Evolutionary conservation across 2,113 vertebrate species (phyloP), one percentile per base, ranked within the genome.

Genomic region (Hucho hucho): DNA sequence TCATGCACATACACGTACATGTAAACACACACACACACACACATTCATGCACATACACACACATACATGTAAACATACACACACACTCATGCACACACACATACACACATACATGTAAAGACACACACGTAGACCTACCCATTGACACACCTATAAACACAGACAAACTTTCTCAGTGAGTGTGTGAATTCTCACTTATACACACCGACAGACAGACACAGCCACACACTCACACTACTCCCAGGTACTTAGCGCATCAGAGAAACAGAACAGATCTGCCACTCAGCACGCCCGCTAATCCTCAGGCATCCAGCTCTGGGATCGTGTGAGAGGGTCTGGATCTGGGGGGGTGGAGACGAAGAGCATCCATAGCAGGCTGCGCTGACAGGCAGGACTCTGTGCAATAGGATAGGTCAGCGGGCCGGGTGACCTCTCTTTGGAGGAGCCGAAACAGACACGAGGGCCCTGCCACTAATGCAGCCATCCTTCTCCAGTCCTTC

Each of bases 191-290:
- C 25, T 53, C 43, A 56, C 47, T 56, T 43, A 74, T 63, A 32
- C 63, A 73, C 59, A 64, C n/a, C 43, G 24, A 26, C 61, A 53
- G 66, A 79, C 75, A 73, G 25, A 76, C 77, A 69, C 3, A 69
- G 65, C 69, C 46, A 53, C 49, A 58, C 73, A 74, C 75, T 56
- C 83, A 58, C 18, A 47, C 67, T 80, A 75, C 90, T 88, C 83
- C 67, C 66, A 76, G 78, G 85, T 89, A 86, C 92, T 91, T 92
- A 89, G 80, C 85, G 73, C 82, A 88, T 88, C 84, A 83, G 82
- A 90, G 90, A 93, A 89, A 90, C 75, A 91, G 92, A 91, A 84
- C 92, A 92, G 92, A 92, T 81, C 81, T 69, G 64, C 73, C 76
- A 69, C 87, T 89, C 86, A 81, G 88, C 85, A 79, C 79, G 83